Base-by-base conservation (phyloP, 2,888 invertebrate species). In the Drosophila fungiperda region DNA sequence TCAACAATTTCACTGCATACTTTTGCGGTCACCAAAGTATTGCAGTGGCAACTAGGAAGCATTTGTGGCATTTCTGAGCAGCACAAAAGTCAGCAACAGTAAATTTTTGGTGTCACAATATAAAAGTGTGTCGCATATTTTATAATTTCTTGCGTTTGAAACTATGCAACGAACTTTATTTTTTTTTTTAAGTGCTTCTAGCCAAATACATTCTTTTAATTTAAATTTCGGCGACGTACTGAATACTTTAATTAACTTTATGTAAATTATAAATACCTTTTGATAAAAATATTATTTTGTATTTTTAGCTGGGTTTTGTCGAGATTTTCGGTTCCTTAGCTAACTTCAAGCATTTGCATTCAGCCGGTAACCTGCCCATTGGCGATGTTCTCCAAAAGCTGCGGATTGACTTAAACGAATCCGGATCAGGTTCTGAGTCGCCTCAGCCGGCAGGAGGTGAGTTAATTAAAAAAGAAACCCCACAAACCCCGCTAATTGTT, bases 341-440 rank as follows among this genome's bases (percentile, higher is more conserved):
- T 0, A 95, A 97, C 71, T 95, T 97, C 79, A 94, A 94, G 23
- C 95, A 95, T 23, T 93, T 97, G 48, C 92, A 89, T 63, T 86
- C 90, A 0, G 36, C 93, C 88, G 64, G 55, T 12, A 66, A 58
- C 3, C 59, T 91, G 61, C 80, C 85, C 3, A 74, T 98, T 4
- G 95, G 95, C 50, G 95, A 96, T 90, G 96, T 96, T 3, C 92
- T 97, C 1, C 98, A 98, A 90, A 98, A 98, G 91, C 96, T 97
- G 0, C 97, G 96, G 87, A 96, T 98, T 82, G 96, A 97, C 89
- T 96, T 98, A 0, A 96, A 97, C 91, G 98, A 98, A 91, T 96
- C 97, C 89, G 98, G 98, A 0, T 96, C 97, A 2, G 98, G 98
- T 0, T 96, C 96, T 1, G 97, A 97, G 90, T 29, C 62, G 96